phyloP scores from a whole-genome alignment of 2,888 invertebrate species.

The Philopedon plagiatum region DNA sequence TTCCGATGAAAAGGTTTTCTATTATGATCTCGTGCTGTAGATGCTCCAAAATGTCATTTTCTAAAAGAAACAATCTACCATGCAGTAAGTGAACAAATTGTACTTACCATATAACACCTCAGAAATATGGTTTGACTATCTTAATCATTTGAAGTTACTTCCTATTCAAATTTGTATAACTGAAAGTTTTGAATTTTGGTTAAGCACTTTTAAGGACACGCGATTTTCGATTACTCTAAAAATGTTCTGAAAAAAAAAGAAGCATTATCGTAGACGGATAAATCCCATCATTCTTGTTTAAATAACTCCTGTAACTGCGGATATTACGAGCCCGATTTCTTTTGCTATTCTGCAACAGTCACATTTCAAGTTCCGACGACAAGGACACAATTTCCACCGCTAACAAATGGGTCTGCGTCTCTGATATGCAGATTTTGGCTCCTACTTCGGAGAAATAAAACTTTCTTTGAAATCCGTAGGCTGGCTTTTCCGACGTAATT shows the following conservation, averaged over 20 bases:
- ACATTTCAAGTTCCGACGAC: conserved; percentile 26
- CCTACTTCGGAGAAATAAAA: conserved; percentile 31
- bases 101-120: too few relatives aligned
- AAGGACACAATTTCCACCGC: conserved; percentile 31
- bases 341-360: conserved; percentile 5
- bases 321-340: conserved; percentile 10
- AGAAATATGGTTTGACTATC: too few relatives aligned
- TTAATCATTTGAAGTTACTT: too few relatives aligned
- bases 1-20: too few relatives aligned
- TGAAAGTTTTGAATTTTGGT: too few relatives aligned
- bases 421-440: conserved; percentile 36
- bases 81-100: too few relatives aligned
- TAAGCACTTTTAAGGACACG: too few relatives aligned
- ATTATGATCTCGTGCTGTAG: too few relatives aligned
- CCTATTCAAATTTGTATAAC: too few relatives aligned
- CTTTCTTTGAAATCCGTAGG: conserved; percentile 26
- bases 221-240: too few relatives aligned
- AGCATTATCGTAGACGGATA: not conserved
- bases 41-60: too few relatives aligned
- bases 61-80: too few relatives aligned
- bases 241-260: not conserved
- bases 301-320: conserved; percentile 10
- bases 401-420: conserved; percentile 37
- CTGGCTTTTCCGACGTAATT: conserved; percentile 27
- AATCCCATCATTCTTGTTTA: conserved; percentile 8